Conservation (phyloP, 2,888 invertebrate species). For the Aphrophora alni region DNA sequence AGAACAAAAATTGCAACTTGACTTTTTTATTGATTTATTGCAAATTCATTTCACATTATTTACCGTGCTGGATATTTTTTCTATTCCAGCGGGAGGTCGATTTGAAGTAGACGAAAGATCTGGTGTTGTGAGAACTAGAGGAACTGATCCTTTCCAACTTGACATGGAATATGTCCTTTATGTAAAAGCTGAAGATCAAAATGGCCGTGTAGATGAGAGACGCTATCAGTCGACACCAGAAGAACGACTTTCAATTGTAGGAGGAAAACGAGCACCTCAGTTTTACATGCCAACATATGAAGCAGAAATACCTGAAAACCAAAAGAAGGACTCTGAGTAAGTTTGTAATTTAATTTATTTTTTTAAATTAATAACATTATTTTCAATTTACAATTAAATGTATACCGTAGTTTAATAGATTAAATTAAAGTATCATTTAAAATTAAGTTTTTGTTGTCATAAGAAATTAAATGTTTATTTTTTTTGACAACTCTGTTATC, state of each 20-base stretch:
- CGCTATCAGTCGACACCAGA: conserved; percentile 91
- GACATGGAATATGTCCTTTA: conserved; percentile 97
- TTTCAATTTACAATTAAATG: too few relatives aligned
- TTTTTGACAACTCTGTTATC: too few relatives aligned
- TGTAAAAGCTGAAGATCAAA: conserved; percentile 95
- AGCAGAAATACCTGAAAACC: conserved; percentile 95
- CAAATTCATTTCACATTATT: too few relatives aligned
- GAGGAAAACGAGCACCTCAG: conserved; percentile 97
- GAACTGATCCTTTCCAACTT: conserved; percentile 89
- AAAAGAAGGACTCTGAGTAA: conserved; percentile 96
- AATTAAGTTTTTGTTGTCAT: too few relatives aligned
- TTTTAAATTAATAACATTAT: background rate
- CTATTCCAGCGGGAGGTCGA: conserved; percentile 63
- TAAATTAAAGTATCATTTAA: too few relatives aligned
- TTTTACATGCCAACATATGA: conserved; percentile 96
- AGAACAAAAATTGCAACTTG: too few relatives aligned
- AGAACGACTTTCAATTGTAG: conserved; percentile 90
- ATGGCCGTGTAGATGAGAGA: conserved; percentile 89
- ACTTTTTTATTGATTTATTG: too few relatives aligned
- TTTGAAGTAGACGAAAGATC: conserved; percentile 91
- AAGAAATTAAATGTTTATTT: too few relatives aligned
- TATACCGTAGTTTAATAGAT: too few relatives aligned
- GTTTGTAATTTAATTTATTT: conserved; percentile 57
- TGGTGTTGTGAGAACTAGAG: conserved; percentile 89
- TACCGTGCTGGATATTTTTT: too few relatives aligned